A percentile compares a stretch with the other conserved stretches of the same genome.
Evolutionary conservation across 2,797 vertebrate species (phyloP).

Genomic region (Eremophila alpestris): DNA sequence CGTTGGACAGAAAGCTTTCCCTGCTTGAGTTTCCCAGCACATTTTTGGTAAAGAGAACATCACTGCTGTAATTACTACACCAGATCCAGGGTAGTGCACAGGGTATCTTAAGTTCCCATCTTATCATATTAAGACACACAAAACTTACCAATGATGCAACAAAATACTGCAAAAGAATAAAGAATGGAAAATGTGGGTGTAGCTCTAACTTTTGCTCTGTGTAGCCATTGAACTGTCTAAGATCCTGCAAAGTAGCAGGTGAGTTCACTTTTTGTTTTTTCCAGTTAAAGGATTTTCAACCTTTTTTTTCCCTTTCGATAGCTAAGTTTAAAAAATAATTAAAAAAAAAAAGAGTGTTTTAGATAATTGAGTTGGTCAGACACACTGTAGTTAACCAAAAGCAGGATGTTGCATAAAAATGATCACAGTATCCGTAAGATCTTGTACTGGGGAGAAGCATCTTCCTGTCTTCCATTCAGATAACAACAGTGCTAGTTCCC

Average conservation of each 20-base stretch:
- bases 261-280: not conserved
- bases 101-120: not conserved
- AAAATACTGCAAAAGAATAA: not conserved
- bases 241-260: not conserved
- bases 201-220: not conserved
- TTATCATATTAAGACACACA: not conserved
- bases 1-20: conserved; percentile 3
- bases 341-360: not conserved
- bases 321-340: not conserved
- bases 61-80: not conserved
- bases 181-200: not conserved
- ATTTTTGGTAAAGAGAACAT: conserved; percentile 37
- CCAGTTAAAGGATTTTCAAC: not conserved
- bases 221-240: not conserved
- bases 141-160: not conserved
- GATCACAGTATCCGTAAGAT: not conserved
- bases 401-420: not conserved
- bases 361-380: not conserved
- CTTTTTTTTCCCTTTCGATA: not conserved
- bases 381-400: not conserved
- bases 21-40: conserved; percentile 34
- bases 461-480: not conserved
- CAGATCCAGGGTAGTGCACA: not conserved
- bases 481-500: not conserved
- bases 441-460: not conserved